A percentile compares a stretch with the other conserved stretches of the same genome.
Conservation (phyloP, 2,888 invertebrate species). For the Anticlea derivata region DNA sequence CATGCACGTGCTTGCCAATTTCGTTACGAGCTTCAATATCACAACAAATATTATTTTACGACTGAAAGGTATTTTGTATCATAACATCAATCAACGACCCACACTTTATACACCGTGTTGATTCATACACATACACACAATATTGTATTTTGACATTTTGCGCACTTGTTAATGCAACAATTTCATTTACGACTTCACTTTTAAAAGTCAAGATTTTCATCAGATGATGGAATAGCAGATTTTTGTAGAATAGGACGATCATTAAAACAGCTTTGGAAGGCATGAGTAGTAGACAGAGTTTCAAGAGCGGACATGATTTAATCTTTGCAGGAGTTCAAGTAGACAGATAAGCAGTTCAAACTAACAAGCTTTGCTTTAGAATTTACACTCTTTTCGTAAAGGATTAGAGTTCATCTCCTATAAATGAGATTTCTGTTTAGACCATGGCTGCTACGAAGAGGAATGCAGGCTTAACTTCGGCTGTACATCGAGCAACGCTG, state of each 20-base stretch:
- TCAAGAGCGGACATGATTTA: slow-evolving; percentile 15
- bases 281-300: slow-evolving; percentile 52
- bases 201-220: slow-evolving; percentile 28
- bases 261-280: slow-evolving; percentile 55
- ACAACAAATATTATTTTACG: slow-evolving; percentile 49
- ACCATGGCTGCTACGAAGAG: slow-evolving; percentile 99
- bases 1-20: slow-evolving; percentile 63
- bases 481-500: slow-evolving; percentile 97
- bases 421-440: slow-evolving; percentile 79
- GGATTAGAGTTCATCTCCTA: slow-evolving; percentile 4
- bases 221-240: slow-evolving; percentile 19
- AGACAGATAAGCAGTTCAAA: slow-evolving; percentile 30
- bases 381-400: slow-evolving; percentile 5
- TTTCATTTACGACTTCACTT: slow-evolving; percentile 25
- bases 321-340: slow-evolving; percentile 26
- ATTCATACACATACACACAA: slow-evolving; percentile 43
- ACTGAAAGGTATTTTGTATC: slow-evolving; percentile 42
- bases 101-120: slow-evolving; percentile 38
- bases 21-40: slow-evolving; percentile 52
- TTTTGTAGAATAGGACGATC: slow-evolving; percentile 20
- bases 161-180: slow-evolving; percentile 46
- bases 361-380: slow-evolving; percentile 39
- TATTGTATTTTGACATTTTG: slow-evolving; percentile 41
- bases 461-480: slow-evolving; percentile 98
- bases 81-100: slow-evolving; percentile 40